Evolutionary conservation across 2,888 invertebrate species (phyloP), one percentile per base, ranked within the genome.

Genomic region (Arctia plantaginis): DNA sequence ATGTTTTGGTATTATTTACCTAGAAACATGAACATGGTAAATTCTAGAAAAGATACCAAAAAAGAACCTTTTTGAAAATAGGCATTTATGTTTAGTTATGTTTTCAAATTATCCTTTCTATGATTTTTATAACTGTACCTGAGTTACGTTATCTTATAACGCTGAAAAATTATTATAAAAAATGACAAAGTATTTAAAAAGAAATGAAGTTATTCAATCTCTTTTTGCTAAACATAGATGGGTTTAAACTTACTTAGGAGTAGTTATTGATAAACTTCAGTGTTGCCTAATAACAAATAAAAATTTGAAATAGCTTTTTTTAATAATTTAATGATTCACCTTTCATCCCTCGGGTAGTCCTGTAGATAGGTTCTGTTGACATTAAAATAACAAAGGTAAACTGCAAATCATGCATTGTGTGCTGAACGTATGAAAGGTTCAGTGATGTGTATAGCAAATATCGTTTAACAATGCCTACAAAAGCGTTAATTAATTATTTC

Each of bases 381-480:
- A 55, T 55, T 55, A 55, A 55, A n/a, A n/a, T n/a, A 23, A 55
- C 10, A 44, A 44, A 55, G 12, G 10, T n/a, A 55, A 55, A 55
- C 51, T 55, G 51, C 51, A 55, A 55, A 55, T 55, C 51, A n/a
- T 55, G 51, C 51, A n/a, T 55, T 55, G n/a, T 55, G 23, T 3
- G 51, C 0, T 55, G 12, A 55, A 55, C 12, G 1, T n/a, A 55
- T 55, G n/a, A 55, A 59, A 59, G 59, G n/a, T 59, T 59, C 27
- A 27, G 15, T 59, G 15, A 59, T 59, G 59, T 59, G 59, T 27
- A 27, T 3, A 27, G 6, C n/a, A 15, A 59, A 59, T 59, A 59
- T 13, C 59, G 59, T 59, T 59, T 59, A 59, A 59, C 55, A 69
- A 62, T 44, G 74, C 41, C 66, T 74, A n/a, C 76, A 44, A 59